phyloP scores from a whole-genome alignment of 2,888 invertebrate genomes.

The Noctuana brunneofusca region DNA sequence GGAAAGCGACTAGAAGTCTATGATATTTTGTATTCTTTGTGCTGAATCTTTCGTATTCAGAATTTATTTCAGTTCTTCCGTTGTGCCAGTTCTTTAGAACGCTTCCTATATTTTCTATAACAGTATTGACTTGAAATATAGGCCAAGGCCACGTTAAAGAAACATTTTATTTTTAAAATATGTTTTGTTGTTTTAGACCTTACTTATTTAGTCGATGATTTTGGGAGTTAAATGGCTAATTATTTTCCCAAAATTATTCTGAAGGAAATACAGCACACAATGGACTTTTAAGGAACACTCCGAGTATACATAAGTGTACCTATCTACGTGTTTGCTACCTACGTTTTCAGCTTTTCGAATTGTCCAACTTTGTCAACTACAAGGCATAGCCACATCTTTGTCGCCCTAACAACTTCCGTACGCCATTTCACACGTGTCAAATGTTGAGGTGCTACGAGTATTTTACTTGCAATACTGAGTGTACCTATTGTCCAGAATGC shows the following conservation, averaged over 20 bases:
- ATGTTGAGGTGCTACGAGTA: too few relatives aligned
- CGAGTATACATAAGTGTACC: too few relatives aligned
- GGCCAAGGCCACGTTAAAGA: constrained; percentile 3
- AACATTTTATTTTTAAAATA: too few relatives aligned
- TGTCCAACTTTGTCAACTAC: neutral
- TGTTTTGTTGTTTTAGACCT: too few relatives aligned
- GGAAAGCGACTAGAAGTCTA: constrained; percentile 40
- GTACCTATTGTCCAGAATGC: too few relatives aligned
- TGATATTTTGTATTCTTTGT: constrained; percentile 34
- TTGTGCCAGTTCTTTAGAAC: constrained; percentile 15
- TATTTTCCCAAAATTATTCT: too few relatives aligned
- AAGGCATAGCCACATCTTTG: constrained; percentile 40
- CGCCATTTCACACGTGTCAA: constrained; percentile 37
- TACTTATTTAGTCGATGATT: too few relatives aligned
- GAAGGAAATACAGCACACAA: too few relatives aligned
- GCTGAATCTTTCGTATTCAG: constrained; percentile 33
- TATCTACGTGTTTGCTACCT: too few relatives aligned
- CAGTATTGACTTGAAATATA: constrained; percentile 1
- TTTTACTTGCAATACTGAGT: too few relatives aligned
- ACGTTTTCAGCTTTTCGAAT: neutral
- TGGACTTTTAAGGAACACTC: too few relatives aligned
- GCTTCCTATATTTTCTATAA: neutral
- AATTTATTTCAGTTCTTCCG: constrained; percentile 10
- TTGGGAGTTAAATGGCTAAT: too few relatives aligned
- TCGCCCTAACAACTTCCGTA: constrained; percentile 54